Base-by-base conservation (phyloP, 2,113 vertebrate species). In the Poeciliopsis retropinna region DNA sequence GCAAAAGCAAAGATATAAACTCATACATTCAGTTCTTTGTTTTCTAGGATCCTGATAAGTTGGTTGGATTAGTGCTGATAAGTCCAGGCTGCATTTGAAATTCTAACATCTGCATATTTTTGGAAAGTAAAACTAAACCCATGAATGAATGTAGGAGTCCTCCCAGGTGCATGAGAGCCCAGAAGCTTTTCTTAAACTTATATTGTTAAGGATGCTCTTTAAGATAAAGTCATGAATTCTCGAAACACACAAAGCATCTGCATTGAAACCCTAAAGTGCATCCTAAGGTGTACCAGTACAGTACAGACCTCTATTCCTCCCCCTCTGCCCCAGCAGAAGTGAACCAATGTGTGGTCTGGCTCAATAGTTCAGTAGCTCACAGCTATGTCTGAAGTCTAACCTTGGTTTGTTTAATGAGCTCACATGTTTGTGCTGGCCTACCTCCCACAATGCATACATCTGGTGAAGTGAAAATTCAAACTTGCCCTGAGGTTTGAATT, bases 21-120 rank as follows among this genome's bases (percentile, higher is more conserved):
- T 41, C 22, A 5, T 61, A 31, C 28, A 41, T 30, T 1, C 13
- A 31, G 41, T 70, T 47, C 54, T n/a, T 17, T 5, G 5, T 19
- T 17, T 47, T 19, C 5, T 47, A 47, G 13, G 51, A 0, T 30
- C 29, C 54, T 44, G 64, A 14, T 28, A 75, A 70, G 77, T 85
- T 76, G 76, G 64, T 47, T 74, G 74, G 85, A 86, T 86, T 71
- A 67, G 78, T 78, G 66, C 64, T 82, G 81, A 86, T 82, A 64
- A 78, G 64, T 79, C 25, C 70, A 85, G 64, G 57, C 82, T 83
- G 85, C 57, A 78, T 83, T 81, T 74, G 68, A 80, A 76, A 72
- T 51, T 85, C 57, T 61, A 78, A 73, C 86, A 87, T 87, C 78
- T 91, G 86, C 74, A 70, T 62, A 85, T 8, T 81, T 81, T 87